Base-by-base conservation (phyloP, 1,140 invertebrate species). In the Aporrectodea caliginosa region DNA sequence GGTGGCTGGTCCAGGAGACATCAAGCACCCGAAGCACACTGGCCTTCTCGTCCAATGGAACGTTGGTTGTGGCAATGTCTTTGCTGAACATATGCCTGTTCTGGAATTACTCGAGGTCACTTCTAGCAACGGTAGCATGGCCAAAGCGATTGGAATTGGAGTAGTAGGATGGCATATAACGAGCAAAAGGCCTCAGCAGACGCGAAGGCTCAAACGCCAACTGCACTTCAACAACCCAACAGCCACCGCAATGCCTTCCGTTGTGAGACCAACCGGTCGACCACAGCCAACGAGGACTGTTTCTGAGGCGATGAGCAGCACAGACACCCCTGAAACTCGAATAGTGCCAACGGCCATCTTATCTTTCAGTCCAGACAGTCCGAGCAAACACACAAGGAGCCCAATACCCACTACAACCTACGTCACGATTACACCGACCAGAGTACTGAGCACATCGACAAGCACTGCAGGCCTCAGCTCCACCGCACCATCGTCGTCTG, bases 81-180 rank as follows among this genome's bases (percentile, higher is more conserved):
- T 35, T n/a, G 78, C 71, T 34, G 34, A 1, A 12, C 78, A 79
- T 34, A 79, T 79, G 78, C 71, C 73, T n/a, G 35, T 79, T 22
- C 35, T 74, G n/a, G 29, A 35, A 34, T 12, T 31, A 16, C 34
- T 79, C 14, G 73, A 79, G 29, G 32, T 22, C 16, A 29, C 73
- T 16, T 43, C 71, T n/a, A 35, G 43, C 1, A 43, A 73, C 30
- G 78, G 78, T 16, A 30, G 27, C 2, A 79, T 79, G 78, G 35
- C 6, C 2, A 22, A 58, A n/a, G 71, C 71, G 22, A 35, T 75
- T 16, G 77, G 78, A 22, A 16, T 34, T 2, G 71, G 71, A n/a
- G n/a, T 72, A n/a, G 72, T 79, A 29, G 78, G 78, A 32, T 79
- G 78, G 78, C 73, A 79, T 35, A 71, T 79, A 30, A 79, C 71